Conservation (phyloP, 2,888 invertebrate genomes). For the Malthinus seriepunctatus region DNA sequence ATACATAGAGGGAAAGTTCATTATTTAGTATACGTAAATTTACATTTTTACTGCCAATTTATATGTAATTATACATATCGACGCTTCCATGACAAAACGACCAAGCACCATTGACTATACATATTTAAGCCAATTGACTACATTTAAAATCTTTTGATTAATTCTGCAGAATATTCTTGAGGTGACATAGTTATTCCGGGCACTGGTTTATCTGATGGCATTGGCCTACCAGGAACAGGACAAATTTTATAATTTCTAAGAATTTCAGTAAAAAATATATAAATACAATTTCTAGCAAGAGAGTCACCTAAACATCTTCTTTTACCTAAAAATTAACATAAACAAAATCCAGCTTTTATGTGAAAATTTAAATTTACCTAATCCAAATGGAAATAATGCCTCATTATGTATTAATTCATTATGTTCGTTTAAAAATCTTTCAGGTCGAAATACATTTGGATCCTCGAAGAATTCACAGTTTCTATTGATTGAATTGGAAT, state of each 20-base stretch:
- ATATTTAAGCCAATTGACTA: too few species aligned
- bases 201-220: constrained; percentile 54
- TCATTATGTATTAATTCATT: constrained; percentile 46
- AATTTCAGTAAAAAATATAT: constrained; percentile 64
- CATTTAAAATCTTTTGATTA: constrained; percentile 1
- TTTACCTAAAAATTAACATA: constrained; percentile 56
- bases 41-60: too few species aligned
- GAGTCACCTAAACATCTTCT: constrained; percentile 68
- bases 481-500: constrained; percentile 58
- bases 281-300: constrained; percentile 64
- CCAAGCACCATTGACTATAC: too few species aligned
- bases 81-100: too few species aligned
- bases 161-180: constrained; percentile 56
- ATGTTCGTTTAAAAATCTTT: constrained; percentile 60
- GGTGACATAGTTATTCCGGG: constrained; percentile 64
- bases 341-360: too few species aligned
- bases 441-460: constrained; percentile 65
- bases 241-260: constrained; percentile 60
- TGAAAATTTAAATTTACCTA: constrained; percentile 41
- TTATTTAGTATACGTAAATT: too few species aligned
- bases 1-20: too few species aligned
- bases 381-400: constrained; percentile 49
- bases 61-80: too few species aligned
- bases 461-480: constrained; percentile 63
- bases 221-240: constrained; percentile 49